Evolutionary conservation across 2,797 vertebrate species (phyloP), one percentile per base, ranked within the genome.

Genomic region (Coranthus polyacanthus): DNA sequence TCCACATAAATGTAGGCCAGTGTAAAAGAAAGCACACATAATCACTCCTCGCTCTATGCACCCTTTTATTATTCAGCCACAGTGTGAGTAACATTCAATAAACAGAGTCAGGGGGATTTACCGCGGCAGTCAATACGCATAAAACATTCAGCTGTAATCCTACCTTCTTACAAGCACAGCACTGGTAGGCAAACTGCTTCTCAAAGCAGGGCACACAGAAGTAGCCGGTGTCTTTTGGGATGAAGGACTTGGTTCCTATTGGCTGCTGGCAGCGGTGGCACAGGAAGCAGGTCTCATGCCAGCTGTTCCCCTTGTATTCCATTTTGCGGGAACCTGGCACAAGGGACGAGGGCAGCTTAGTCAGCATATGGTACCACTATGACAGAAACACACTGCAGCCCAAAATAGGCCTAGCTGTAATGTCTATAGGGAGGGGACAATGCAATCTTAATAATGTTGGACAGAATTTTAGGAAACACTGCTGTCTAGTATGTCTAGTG

Each of bases 211-310:
- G 74, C 73, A 98, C 91, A 5, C 98, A 99, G 69, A 95, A 99
- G 91, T 95, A 96, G 83, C 94, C 91, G 10, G 80, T 93, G 61
- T 96, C 96, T 93, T 96, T 98, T 42, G 97, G 96, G 91, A 99
- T 96, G 91, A 99, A 89, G 79, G 96, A 96, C 84, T 97, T 97
- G 56, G 94, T 97, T 93, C 97, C 98, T 88, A 99, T 90, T 60
- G 97, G 97, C 49, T 98, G 95, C 72, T 64, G 94, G 81, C 98
- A 99, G 56, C 95, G 93, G 79, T 97, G 94, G 81, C 97, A 99
- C 83, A 97, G 92, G 16, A 99, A 98, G 83, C 98, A 99, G 53
- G 96, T 96, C 93, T 99, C 97, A 67, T 99, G 97, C 97, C 97
- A 99, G 91, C 93, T 97, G 81, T 95, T 96, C 72, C 97, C 97